phyloP scores from a whole-genome alignment of 2,797 vertebrate species.

The Cygnus olor region DNA sequence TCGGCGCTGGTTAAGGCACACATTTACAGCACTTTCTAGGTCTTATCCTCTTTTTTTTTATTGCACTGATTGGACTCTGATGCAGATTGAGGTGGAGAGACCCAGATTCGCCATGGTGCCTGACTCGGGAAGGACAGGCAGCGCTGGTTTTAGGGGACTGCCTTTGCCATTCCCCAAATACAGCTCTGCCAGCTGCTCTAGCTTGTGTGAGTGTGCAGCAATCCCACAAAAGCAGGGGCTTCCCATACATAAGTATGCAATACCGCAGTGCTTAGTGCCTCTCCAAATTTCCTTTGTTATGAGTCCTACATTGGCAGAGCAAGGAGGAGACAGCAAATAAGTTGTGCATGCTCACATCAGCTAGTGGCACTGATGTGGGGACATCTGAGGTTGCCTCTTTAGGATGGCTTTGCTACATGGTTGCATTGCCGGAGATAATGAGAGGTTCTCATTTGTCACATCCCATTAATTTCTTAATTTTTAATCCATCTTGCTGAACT shows the following conservation, averaged over 20 bases:
- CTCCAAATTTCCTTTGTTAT: accelerated
- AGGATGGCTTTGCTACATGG: not conserved
- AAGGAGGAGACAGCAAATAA: not conserved
- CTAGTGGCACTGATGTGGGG: not conserved
- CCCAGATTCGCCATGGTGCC: not conserved
- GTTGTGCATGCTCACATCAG: not conserved
- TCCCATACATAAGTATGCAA: not conserved
- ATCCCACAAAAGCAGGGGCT: not conserved
- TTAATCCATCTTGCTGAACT: not conserved
- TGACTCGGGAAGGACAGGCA: not conserved
- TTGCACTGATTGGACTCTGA: not conserved
- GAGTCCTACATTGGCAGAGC: not conserved
- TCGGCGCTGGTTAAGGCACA: not conserved
- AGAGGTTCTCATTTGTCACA: not conserved
- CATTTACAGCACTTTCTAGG: not conserved
- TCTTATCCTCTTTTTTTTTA: accelerated
- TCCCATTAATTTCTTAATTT: not conserved
- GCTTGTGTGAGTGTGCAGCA: accelerated
- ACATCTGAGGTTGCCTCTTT: not conserved
- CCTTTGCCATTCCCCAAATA: not conserved
- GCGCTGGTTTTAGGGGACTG: not conserved
- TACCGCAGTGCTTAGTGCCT: not conserved
- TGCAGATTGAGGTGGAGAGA: not conserved
- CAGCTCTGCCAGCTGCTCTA: not conserved
- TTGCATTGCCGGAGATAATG: not conserved